A percentile compares a stretch with the other conserved stretches of the same genome.
Conservation (phyloP, 1,140 invertebrate species). For the Pygmarrhopalites habei region DNA sequence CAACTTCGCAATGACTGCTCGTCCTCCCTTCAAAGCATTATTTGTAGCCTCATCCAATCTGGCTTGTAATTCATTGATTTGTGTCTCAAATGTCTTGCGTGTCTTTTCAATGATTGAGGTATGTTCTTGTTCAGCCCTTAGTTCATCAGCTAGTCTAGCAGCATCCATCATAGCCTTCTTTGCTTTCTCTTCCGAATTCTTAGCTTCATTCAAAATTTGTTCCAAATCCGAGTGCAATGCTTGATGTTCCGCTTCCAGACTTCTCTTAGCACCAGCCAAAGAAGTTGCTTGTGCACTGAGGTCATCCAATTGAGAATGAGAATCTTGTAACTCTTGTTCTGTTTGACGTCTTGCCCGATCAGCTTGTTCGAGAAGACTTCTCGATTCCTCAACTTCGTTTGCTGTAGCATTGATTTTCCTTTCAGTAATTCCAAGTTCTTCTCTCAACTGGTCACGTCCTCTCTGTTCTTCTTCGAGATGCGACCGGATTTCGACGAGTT, state of each 20-base stretch:
- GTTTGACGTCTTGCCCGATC: constrained; percentile 93
- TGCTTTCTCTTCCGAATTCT: constrained; percentile 93
- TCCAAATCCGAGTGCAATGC: constrained; percentile 95
- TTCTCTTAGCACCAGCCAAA: constrained; percentile 91
- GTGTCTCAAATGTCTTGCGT: constrained; percentile 90
- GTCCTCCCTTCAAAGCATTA: constrained; percentile 95
- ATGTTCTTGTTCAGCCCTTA: constrained; percentile 97
- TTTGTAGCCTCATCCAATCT: constrained; percentile 93
- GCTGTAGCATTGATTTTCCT: constrained; percentile 88
- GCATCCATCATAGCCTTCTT: constrained; percentile 99
- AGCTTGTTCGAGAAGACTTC: constrained; percentile 90
- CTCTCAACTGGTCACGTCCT: constrained; percentile 90
- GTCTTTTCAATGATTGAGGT: constrained; percentile 95
- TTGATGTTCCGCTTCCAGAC: constrained; percentile 93
- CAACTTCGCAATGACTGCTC: constrained; percentile 92
- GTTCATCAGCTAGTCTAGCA: constrained; percentile 91
- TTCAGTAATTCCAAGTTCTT: constrained; percentile 92
- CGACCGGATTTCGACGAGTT: constrained; percentile 88
- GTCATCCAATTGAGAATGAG: constrained; percentile 95
- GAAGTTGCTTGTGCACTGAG: constrained; percentile 84
- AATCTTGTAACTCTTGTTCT: constrained; percentile 91
- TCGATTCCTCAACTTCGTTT: constrained; percentile 93
- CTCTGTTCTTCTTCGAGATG: constrained; percentile 96
- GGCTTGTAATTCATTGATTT: constrained; percentile 90
- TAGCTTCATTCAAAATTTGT: constrained; percentile 90